Evolutionary conservation across 2,888 invertebrate species (phyloP), one percentile per base, ranked within the genome.

Genomic region (Apamea anceps): DNA sequence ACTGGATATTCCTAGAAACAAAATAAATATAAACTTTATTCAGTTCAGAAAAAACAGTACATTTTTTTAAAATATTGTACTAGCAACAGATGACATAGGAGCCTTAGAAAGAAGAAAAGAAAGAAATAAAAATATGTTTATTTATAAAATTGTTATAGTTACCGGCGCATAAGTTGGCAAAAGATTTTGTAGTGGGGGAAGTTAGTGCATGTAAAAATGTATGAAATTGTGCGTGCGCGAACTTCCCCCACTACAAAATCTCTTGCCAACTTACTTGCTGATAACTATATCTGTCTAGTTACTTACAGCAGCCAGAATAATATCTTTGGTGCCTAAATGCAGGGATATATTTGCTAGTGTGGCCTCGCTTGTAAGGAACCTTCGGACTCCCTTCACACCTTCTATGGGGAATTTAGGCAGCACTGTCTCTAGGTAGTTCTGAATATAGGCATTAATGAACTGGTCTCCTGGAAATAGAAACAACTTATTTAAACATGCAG

Each of bases 261-360:
- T 1, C 32, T 32, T 32, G 32, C 32, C 32, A 32, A 32, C 32
- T 32, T 32, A 32, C 32, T 32, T 32, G 32, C 32, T 32, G 32
- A 32, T 32, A 32, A 32, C 32, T 32, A 32, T n/a, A n/a, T n/a
- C 32, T 37, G 12, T 37, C 1, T n/a, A 42, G n/a, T 42, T 72
- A 72, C 98, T 97, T 97, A 99, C 99, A 74, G 97, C 96, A 88
- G 98, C 97, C 79, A 99, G 97, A 89, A 99, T 98, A 28, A 99
- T 97, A 92, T 99, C 99, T 89, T 97, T 98, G 48, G 98, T 97
- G 65, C 99, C 99, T 80, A 99, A 97, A 91, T 98, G 97, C 7
- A 93, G 94, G 0, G 98, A 98, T 75, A 99, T 97, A 92, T 98
- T 95, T 0, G 98, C 97, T 18, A 99, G 94, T n/a, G 97, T 97